A percentile compares a stretch with the other conserved stretches of the same genome.
Conservation (phyloP, 2,797 vertebrate species). For the Malacoraja senta region DNA sequence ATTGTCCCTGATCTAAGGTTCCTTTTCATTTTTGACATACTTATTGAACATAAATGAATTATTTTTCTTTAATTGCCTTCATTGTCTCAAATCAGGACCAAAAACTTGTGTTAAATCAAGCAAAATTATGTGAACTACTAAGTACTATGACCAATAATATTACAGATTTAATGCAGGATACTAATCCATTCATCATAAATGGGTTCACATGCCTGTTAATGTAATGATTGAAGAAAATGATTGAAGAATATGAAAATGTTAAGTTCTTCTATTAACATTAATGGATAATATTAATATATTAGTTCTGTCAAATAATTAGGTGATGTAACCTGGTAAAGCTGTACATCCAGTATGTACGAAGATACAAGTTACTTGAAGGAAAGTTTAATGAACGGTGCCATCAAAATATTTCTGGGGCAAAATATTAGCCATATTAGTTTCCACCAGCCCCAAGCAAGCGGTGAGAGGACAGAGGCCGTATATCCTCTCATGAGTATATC, state of each 20-base stretch:
- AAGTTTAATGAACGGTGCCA: neutral
- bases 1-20: neutral
- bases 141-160: neutral
- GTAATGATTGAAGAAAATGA: neutral
- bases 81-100: neutral
- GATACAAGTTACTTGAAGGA: neutral
- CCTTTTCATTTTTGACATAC: neutral
- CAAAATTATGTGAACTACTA: neutral
- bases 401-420: slow-evolving; percentile 36
- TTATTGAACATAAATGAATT: neutral
- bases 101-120: neutral
- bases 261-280: neutral
- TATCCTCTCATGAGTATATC: no score
- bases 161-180: neutral
- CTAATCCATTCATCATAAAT: neutral
- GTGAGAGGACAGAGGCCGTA: no score
- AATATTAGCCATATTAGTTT: slow-evolving; percentile 39
- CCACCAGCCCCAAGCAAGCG: neutral
- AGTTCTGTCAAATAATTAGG: neutral
- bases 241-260: neutral
- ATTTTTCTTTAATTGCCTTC: neutral
- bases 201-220: neutral
- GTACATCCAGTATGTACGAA: neutral
- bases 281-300: neutral
- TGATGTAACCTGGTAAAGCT: neutral